phyloP scores from a whole-genome alignment of 2,888 invertebrate genomes.

The Pammene aurita region DNA sequence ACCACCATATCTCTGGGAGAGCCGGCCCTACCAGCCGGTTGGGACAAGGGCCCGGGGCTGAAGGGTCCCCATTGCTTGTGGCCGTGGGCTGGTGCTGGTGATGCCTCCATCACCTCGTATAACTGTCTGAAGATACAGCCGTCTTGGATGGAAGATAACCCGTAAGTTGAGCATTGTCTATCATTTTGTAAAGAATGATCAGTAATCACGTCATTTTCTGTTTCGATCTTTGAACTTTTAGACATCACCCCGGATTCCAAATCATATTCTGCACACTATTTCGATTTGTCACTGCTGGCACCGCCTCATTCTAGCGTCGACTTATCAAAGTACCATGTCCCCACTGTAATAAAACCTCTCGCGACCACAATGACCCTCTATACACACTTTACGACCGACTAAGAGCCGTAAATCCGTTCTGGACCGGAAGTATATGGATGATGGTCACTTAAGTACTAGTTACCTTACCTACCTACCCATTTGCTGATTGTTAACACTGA shows the following conservation, averaged over 20 bases:
- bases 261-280: too few species aligned
- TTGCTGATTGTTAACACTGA: too few species aligned
- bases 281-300: too few species aligned
- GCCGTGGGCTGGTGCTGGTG: constrained; percentile 87
- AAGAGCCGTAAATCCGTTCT: neutral
- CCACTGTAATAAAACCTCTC: neutral
- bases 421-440: too few species aligned
- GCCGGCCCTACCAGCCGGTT: constrained; percentile 83
- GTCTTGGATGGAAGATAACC: constrained; percentile 91
- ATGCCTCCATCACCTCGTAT: constrained; percentile 83
- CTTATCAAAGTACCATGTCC: neutral
- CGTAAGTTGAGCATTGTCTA: constrained; percentile 55
- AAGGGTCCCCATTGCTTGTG: constrained; percentile 84
- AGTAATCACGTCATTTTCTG: too few species aligned
- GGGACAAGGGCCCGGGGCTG: constrained; percentile 74
- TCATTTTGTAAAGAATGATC: too few species aligned
- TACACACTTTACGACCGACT: neutral
- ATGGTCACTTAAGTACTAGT: too few species aligned
- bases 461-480: too few species aligned
- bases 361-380: neutral
- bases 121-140: constrained; percentile 92
- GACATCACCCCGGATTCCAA: too few species aligned
- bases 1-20: constrained; percentile 83
- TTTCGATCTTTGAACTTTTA: too few species aligned
- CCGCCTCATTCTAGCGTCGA: neutral